Evolutionary conservation across 2,888 invertebrate species (phyloP).

Genomic region (Polymixis lichenea): DNA sequence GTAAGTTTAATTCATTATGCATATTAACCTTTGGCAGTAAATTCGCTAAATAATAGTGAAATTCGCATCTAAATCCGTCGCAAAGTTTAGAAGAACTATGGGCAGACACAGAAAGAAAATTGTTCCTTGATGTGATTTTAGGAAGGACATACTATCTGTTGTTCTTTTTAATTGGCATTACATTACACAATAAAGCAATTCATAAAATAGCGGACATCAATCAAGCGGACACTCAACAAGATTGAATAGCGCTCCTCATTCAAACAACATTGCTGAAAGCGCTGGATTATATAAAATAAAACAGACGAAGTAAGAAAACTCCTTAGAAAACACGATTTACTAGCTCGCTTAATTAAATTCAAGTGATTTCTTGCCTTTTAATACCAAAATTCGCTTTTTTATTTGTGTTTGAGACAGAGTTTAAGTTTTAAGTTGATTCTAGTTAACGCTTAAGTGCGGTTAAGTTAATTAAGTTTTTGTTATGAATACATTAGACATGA

Average conservation of each 20-base stretch:
- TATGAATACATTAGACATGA: constrained; percentile 16
- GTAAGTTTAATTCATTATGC: too few species aligned
- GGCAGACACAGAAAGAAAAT: background rate
- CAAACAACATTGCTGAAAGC: constrained; percentile 35
- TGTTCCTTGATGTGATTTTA: background rate
- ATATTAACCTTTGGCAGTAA: too few species aligned
- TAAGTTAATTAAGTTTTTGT: constrained; percentile 31
- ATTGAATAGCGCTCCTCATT: constrained; percentile 35
- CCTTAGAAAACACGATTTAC: constrained; percentile 48
- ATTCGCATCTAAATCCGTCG: too few species aligned
- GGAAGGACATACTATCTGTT: background rate
- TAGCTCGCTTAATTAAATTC: constrained; percentile 51
- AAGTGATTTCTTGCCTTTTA: constrained; percentile 46
- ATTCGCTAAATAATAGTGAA: too few species aligned
- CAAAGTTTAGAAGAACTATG: too few species aligned
- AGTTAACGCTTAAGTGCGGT: constrained; percentile 38
- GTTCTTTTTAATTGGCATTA: constrained; percentile 27
- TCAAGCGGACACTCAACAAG: constrained; percentile 31
- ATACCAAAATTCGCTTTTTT: constrained; percentile 22
- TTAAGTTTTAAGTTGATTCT: constrained; percentile 38
- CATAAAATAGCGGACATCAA: constrained; percentile 40
- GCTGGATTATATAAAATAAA: constrained; percentile 46
- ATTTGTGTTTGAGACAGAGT: constrained; percentile 34
- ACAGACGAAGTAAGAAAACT: constrained; percentile 24
- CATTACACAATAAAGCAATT: constrained; percentile 33